Conservation (phyloP, 2,888 invertebrate genomes). For the Nymphalis urticae region DNA sequence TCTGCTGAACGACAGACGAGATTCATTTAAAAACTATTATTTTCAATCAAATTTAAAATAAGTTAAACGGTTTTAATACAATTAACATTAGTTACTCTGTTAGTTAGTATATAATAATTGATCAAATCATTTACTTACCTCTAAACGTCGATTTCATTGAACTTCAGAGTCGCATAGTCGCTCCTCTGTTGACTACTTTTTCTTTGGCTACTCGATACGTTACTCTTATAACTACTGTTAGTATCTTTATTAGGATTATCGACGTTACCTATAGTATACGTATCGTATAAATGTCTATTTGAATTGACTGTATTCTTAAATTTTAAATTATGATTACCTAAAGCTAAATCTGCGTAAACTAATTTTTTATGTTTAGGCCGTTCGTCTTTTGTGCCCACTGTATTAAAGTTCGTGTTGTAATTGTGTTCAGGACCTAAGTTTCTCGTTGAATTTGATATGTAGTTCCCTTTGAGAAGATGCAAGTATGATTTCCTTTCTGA, state of each 20-base stretch:
- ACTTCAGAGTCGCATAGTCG: conserved; percentile 78
- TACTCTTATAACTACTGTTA: conserved; percentile 68
- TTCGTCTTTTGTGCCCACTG: conserved; percentile 68
- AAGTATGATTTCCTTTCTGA: conserved; percentile 73
- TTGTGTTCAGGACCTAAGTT: conserved; percentile 66
- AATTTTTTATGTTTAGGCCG: conserved; percentile 76
- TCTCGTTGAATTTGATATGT: conserved; percentile 78
- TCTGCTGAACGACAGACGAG: conserved; percentile 6
- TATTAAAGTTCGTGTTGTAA: conserved; percentile 63
- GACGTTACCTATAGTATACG: conserved; percentile 71
- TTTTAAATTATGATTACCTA: conserved; percentile 81
- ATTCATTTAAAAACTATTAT: not conserved
- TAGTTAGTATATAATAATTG: no score
- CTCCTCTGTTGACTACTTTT: conserved; percentile 62
- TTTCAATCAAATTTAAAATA: not conserved
- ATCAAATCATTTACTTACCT: conserved; percentile 57
- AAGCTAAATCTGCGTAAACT: conserved; percentile 79
- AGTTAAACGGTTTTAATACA: not conserved
- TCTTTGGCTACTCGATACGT: conserved; percentile 62
- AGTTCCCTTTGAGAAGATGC: conserved; percentile 73
- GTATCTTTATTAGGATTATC: conserved; percentile 69
- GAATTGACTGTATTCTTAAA: conserved; percentile 82
- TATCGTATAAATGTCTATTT: conserved; percentile 79
- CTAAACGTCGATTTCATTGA: conserved; percentile 79
- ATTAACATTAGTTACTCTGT: not conserved